These are phyloP conservation scores for Arenicola marina DNA, from an alignment of 2,888 invertebrate species.

Conservation along the genomic window DNA sequence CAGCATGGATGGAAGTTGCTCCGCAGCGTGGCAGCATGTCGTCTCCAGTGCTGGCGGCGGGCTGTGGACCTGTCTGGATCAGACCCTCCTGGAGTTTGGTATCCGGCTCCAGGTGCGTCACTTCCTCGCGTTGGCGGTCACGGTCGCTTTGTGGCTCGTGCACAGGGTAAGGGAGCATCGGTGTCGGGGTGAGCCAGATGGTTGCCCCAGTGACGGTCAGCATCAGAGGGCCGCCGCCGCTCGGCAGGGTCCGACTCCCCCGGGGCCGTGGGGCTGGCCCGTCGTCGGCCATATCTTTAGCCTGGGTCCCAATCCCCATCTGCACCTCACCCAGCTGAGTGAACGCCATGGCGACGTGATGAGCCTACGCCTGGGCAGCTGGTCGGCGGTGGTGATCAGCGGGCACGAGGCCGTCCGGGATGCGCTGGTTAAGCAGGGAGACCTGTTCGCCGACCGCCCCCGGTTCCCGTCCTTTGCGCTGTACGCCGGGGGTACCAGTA, in stretches of 20 bases:
- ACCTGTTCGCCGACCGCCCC: constrained; percentile 50
- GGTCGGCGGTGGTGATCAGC: constrained; percentile 47
- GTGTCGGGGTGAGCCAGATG: too few species aligned
- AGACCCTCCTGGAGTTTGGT: too few species aligned
- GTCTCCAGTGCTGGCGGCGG: too few species aligned
- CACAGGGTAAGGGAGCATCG: too few species aligned
- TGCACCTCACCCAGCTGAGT: constrained; percentile 39
- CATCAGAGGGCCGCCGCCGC: too few species aligned
- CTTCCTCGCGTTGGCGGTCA: too few species aligned
- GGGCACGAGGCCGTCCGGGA: constrained; percentile 41
- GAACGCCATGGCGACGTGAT: constrained; percentile 46
- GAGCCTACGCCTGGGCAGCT: constrained; percentile 46
- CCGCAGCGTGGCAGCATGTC: too few species aligned
- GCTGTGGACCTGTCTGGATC: too few species aligned
- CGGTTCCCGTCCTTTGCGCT: constrained; percentile 49
- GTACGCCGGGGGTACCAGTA: constrained; percentile 49
- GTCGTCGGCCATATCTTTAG: constrained; percentile 46
- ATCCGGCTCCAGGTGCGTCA: too few species aligned
- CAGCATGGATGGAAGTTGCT: too few species aligned
- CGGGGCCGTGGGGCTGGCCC: constrained; percentile 36
- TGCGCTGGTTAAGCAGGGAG: constrained; percentile 45
- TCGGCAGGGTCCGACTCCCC: background rate
- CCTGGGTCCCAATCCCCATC: constrained; percentile 46
- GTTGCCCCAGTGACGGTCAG: too few species aligned
- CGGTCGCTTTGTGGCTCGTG: too few species aligned